phyloP scores from a whole-genome alignment of 2,888 invertebrate species.

The Tuta absoluta region DNA sequence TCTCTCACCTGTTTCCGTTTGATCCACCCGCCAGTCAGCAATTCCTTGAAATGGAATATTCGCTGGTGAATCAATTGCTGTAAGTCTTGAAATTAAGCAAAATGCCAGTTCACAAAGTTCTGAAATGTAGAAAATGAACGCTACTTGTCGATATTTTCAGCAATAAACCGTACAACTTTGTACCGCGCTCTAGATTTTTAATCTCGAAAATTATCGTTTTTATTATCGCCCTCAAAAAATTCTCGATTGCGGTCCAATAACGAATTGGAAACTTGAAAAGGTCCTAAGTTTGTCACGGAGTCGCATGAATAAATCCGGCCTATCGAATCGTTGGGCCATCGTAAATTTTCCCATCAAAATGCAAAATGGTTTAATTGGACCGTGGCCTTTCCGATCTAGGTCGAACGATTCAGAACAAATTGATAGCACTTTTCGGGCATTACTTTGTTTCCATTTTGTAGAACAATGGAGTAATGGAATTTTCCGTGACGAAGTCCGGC shows the following conservation, averaged over 20 bases:
- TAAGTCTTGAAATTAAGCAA: neutral
- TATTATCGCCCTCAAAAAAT: conserved; percentile 25
- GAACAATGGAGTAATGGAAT: conserved; percentile 36
- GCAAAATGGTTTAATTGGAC: conserved; percentile 80
- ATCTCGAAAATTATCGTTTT: conserved; percentile 13
- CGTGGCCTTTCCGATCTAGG: conserved; percentile 75
- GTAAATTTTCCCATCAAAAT: conserved; percentile 78
- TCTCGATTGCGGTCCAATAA: conserved; percentile 40
- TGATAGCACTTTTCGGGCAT: conserved; percentile 69
- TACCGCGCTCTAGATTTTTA: neutral
- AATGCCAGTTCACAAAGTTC: neutral
- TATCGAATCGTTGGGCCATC: conserved; percentile 57
- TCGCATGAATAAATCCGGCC: conserved; percentile 63
- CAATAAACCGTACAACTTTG: neutral
- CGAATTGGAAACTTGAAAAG: conserved; percentile 38
- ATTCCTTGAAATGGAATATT: neutral
- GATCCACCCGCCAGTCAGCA: conserved; percentile 6
- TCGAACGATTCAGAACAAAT: conserved; percentile 74
- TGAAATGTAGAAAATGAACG: neutral
- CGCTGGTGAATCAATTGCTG: neutral
- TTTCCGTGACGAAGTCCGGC: conserved; percentile 25
- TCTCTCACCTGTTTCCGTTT: conserved; percentile 4
- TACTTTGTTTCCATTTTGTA: conserved; percentile 60
- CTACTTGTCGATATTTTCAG: neutral
- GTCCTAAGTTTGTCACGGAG: conserved; percentile 51